These are phyloP conservation scores for Myopa tessellatipennis DNA, from an alignment of 2,888 invertebrate genomes.

Conservation along the genomic window DNA sequence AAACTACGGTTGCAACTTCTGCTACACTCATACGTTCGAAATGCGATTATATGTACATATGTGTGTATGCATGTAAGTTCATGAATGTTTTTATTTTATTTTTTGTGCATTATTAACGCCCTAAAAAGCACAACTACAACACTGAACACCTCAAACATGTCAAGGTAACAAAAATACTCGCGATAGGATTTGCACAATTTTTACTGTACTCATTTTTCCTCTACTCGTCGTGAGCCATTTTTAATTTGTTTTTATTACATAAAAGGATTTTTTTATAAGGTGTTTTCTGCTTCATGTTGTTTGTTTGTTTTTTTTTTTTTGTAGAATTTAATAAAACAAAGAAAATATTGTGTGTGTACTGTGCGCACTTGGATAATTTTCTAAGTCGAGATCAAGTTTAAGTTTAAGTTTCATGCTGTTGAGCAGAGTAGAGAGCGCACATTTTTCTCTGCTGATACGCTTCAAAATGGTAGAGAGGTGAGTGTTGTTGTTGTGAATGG, in stretches of 20 bases:
- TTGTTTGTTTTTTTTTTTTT: neutral
- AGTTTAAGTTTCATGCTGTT: constrained; percentile 17
- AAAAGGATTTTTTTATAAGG: neutral
- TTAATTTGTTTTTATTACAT: neutral
- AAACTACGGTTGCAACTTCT: no score
- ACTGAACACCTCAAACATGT: constrained; percentile 19
- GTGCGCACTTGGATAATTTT: constrained; percentile 11
- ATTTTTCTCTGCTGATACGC: neutral
- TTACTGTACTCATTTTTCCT: no score
- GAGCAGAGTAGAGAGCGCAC: neutral
- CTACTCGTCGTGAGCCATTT: no score
- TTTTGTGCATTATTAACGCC: constrained; percentile 27
- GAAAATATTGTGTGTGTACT: neutral
- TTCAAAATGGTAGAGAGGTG: neutral
- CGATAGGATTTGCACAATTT: neutral
- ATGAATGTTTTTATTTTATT: neutral
- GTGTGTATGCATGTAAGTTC: neutral
- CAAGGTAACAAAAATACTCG: constrained; percentile 14
- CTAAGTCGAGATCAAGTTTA: constrained; percentile 33
- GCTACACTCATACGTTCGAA: no score
- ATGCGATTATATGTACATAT: neutral
- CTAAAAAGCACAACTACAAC: constrained; percentile 18
- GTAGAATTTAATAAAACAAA: constrained; percentile 4
- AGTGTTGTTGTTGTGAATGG: neutral
- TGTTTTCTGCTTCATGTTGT: neutral